Evolutionary conservation across 2,797 vertebrate genomes (phyloP).

Genomic region (Melanotaenia boesemani): DNA sequence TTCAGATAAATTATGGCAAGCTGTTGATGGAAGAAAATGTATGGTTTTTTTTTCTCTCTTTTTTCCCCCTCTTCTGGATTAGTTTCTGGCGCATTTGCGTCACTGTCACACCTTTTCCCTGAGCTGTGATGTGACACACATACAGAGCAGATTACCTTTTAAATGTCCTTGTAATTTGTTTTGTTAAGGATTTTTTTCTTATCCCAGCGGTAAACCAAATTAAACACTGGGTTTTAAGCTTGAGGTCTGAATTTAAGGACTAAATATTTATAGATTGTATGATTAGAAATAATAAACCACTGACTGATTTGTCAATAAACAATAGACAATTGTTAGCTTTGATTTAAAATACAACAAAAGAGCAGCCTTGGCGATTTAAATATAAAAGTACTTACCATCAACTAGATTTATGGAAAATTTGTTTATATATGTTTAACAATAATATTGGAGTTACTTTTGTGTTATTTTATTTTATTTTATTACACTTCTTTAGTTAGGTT

Average conservation of each 20-base stretch:
- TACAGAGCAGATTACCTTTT: conserved; percentile 65
- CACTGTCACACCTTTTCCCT: conserved; percentile 70
- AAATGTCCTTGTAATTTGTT: conserved; percentile 57
- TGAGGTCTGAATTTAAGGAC: background rate
- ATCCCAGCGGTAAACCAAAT: conserved; percentile 7
- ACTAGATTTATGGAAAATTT: background rate
- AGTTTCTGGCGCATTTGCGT: conserved; percentile 77
- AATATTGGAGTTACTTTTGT: background rate
- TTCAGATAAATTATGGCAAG: conserved; percentile 77
- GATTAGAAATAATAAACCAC: background rate
- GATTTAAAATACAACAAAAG: background rate
- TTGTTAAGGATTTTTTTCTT: conserved; percentile 20
- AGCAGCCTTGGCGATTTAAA: background rate
- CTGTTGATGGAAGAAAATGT: conserved; percentile 72
- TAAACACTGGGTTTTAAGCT: background rate
- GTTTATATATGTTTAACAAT: background rate
- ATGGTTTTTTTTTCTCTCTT: conserved; percentile 21
- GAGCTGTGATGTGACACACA: conserved; percentile 74
- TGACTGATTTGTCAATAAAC: background rate
- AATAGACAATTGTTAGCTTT: background rate
- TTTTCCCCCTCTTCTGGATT: conserved; percentile 52
- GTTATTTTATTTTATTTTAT: background rate
- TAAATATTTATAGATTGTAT: background rate
- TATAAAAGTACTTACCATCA: background rate
- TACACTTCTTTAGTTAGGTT: too few relatives aligned